A percentile compares a stretch with the other conserved stretches of the same genome.
phyloP scores from a whole-genome alignment of 2,888 invertebrate species.

The Crioceris asparagi region DNA sequence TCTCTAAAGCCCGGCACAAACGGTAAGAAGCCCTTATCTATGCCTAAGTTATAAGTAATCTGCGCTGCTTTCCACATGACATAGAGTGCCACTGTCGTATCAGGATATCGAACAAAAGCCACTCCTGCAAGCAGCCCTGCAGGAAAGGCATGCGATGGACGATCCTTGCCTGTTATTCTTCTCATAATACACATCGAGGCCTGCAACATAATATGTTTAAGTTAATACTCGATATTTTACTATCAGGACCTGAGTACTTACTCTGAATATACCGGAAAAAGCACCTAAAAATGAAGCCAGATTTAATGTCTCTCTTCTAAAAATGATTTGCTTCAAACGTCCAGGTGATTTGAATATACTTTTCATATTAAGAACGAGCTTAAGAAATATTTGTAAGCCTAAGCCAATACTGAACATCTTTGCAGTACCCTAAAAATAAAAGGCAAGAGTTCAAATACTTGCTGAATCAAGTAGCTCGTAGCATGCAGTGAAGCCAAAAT shows the following conservation, averaged over 20 bases:
- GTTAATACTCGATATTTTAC: not conserved
- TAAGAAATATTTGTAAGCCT: conserved; percentile 48
- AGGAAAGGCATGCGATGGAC: conserved; percentile 51
- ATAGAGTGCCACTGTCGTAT: conserved; percentile 69
- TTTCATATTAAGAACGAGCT: conserved; percentile 46
- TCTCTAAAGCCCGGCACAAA: conserved; percentile 58
- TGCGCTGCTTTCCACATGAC: conserved; percentile 74
- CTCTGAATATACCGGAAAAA: conserved; percentile 58
- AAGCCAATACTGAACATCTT: conserved; percentile 53
- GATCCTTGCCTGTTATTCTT: conserved; percentile 49
- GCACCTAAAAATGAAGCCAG: conserved; percentile 59
- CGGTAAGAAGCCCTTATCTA: conserved; percentile 53
- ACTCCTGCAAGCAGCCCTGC: conserved; percentile 62
- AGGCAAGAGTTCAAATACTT: conserved; percentile 2
- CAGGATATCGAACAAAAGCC: conserved; percentile 63
- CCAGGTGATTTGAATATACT: conserved; percentile 43
- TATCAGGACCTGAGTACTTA: conserved; percentile 29
- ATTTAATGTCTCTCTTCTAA: conserved; percentile 46
- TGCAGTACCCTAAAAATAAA: conserved; percentile 42
- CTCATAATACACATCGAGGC: conserved; percentile 51
- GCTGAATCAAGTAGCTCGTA: too few species aligned
- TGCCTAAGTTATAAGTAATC: conserved; percentile 63
- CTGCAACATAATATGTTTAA: not conserved
- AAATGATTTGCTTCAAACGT: conserved; percentile 41
- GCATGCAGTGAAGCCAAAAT: too few species aligned